phyloP scores from a whole-genome alignment of 1,140 invertebrate species.

The Solen grandis region DNA sequence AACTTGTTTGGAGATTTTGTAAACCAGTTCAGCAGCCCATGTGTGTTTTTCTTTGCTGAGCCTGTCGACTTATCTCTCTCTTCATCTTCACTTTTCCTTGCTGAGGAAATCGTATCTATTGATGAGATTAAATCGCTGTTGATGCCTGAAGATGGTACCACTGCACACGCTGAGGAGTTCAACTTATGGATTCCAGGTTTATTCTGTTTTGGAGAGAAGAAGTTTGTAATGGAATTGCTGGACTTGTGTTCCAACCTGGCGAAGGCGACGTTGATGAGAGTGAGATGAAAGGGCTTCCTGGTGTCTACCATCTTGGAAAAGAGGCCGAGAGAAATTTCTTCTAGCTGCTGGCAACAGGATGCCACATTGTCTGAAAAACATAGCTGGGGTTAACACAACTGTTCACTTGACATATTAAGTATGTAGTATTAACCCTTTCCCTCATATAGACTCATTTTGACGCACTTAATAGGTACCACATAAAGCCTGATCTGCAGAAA shows the following conservation, averaged over 20 bases:
- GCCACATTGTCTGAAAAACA: slow-evolving; percentile 51
- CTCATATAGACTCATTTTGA: too few species aligned
- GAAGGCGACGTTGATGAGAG: slow-evolving; percentile 66
- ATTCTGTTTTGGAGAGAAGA: slow-evolving; percentile 39
- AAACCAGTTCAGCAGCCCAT: background rate
- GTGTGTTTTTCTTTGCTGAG: background rate
- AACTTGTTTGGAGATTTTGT: too few species aligned
- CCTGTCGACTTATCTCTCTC: background rate
- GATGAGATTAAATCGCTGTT: background rate
- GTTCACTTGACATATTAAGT: background rate
- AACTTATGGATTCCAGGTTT: background rate
- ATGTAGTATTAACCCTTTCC: too few species aligned
- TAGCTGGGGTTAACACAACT: background rate
- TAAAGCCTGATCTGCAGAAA: too few species aligned
- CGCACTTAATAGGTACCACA: too few species aligned
- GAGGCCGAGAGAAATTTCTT: slow-evolving; percentile 50
- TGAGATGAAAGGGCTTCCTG: slow-evolving; percentile 62
- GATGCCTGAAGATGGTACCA: background rate
- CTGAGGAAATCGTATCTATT: background rate
- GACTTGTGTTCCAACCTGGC: slow-evolving; percentile 58
- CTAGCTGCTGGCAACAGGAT: slow-evolving; percentile 23
- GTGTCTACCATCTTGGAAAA: slow-evolving; percentile 64
- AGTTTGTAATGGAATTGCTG: slow-evolving; percentile 48
- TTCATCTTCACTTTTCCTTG: background rate
- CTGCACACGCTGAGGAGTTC: background rate